Evolutionary conservation across 2,797 vertebrate species (phyloP).

Genomic region (Tympanoctomys barrerae): DNA sequence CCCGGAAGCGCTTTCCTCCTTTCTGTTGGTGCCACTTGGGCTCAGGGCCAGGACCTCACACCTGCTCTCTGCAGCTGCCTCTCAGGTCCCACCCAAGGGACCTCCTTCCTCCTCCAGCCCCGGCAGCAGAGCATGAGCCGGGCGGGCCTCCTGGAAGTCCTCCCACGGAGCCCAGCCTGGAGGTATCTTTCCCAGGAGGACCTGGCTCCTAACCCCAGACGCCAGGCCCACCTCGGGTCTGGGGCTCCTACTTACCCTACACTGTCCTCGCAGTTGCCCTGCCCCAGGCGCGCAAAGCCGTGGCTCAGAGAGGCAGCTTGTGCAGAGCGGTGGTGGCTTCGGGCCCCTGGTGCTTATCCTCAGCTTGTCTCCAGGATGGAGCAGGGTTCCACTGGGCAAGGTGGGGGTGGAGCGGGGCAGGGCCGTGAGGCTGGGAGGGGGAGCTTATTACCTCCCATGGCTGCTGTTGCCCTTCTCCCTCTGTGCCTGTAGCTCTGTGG

Average conservation of each 20-base stretch:
- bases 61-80: neutral
- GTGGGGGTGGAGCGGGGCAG: rapidly evolving
- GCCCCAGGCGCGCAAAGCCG: neutral
- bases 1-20: neutral
- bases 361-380: neutral
- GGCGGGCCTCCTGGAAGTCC: neutral
- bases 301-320: neutral
- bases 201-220: neutral
- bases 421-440: neutral
- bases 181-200: neutral
- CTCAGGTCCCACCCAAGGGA: neutral
- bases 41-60: no score
- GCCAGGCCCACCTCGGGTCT: neutral
- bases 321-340: neutral
- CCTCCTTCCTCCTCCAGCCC: neutral
- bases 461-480: no score
- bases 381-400: neutral
- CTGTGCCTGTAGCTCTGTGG: neutral
- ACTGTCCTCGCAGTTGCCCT: no score
- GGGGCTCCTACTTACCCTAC: neutral
- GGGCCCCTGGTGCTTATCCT: neutral
- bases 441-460: neutral
- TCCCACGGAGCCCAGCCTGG: no score
- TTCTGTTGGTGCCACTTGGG: neutral
- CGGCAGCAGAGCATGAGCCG: neutral